Evolutionary conservation across 2,888 invertebrate genomes (phyloP).

Genomic region (Hesperia comma): DNA sequence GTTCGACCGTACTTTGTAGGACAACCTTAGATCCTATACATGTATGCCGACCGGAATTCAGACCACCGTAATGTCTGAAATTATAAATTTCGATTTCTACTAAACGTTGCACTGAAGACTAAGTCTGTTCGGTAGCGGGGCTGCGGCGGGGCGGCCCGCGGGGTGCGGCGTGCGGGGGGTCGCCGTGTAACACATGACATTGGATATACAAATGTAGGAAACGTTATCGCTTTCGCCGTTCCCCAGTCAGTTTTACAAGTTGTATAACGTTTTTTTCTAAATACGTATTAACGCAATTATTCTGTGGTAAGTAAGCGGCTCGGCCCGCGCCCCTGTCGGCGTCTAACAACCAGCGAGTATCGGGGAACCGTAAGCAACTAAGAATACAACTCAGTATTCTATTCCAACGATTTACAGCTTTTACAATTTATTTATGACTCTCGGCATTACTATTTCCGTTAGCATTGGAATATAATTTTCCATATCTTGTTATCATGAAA

Average conservation of each 20-base stretch:
- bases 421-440: not conserved
- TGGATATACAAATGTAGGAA: slow-evolving; percentile 13
- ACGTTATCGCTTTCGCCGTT: slow-evolving; percentile 10
- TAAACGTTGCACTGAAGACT: not conserved
- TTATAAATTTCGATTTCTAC: not conserved
- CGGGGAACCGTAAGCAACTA: too few relatives aligned
- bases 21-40: not conserved
- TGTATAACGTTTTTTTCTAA: not conserved
- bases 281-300: not conserved
- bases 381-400: too few relatives aligned
- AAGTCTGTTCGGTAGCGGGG: not conserved
- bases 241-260: not conserved
- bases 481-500: too few relatives aligned
- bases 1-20: not conserved
- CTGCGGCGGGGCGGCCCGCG: slow-evolving; percentile 7
- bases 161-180: slow-evolving; percentile 22
- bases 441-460: not conserved
- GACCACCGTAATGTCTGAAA: not conserved
- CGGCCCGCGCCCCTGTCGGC: too few relatives aligned
- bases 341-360: slow-evolving; percentile 15
- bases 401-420: too few relatives aligned
- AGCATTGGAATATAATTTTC: too few relatives aligned
- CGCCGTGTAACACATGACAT: slow-evolving; percentile 9
- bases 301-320: too few relatives aligned
- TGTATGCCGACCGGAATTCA: not conserved